phyloP scores from a whole-genome alignment of 2,113 vertebrate species.

The Psephotus haematonotus region DNA sequence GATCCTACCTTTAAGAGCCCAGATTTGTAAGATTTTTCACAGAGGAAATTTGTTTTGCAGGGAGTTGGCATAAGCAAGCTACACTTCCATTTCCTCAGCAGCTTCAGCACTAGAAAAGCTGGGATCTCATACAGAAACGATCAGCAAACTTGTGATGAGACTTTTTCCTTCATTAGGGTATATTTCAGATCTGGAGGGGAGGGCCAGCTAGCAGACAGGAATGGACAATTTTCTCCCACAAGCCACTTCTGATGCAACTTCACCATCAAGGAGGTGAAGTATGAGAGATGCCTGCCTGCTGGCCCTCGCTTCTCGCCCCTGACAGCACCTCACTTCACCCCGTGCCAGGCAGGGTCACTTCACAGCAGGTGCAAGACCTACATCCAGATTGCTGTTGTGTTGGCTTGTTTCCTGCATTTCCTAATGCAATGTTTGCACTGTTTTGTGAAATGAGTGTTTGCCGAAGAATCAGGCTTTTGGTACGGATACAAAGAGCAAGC shows the following conservation, averaged over 20 bases:
- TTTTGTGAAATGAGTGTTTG: conserved; percentile 36
- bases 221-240: not conserved
- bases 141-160: not conserved
- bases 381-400: not conserved
- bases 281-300: not conserved
- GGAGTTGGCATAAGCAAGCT: not conserved
- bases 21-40: not conserved
- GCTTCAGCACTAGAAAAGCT: rapidly evolving
- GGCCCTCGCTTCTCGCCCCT: rapidly evolving
- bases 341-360: not conserved
- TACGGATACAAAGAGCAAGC: conserved; percentile 4
- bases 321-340: not conserved
- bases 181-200: not conserved
- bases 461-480: not conserved
- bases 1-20: not conserved
- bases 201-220: not conserved
- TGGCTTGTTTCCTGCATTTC: not conserved
- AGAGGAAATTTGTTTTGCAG: not conserved
- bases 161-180: not conserved
- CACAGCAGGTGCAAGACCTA: not conserved
- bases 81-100: not conserved
- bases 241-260: not conserved
- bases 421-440: not conserved
- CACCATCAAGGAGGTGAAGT: not conserved
- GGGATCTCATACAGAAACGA: not conserved